A percentile compares a stretch with the other conserved stretches of the same genome.
These are phyloP conservation scores for Malthinus seriepunctatus DNA, from an alignment of 2,888 invertebrate species.

Conservation along the genomic window DNA sequence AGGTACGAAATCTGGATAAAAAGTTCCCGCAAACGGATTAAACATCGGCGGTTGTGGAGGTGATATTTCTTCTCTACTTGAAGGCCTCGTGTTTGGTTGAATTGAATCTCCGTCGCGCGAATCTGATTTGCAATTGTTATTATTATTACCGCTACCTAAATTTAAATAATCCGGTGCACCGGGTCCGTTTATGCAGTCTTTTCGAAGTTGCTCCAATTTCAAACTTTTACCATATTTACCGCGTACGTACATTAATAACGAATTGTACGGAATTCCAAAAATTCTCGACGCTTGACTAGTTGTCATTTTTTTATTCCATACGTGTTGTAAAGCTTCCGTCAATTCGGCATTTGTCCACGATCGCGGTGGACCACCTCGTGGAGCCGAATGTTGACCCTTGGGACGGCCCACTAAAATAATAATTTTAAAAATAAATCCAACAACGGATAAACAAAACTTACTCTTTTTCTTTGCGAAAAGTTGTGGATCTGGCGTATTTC, in stretches of 20 bases:
- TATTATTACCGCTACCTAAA: constrained; percentile 52
- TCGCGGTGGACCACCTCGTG: constrained; percentile 85
- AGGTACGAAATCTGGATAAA: constrained; percentile 80
- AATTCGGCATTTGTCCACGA: constrained; percentile 93
- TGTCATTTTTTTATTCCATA: constrained; percentile 96
- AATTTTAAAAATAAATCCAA: constrained; percentile 5
- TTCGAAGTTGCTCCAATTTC: constrained; percentile 83
- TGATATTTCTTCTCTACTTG: constrained; percentile 62
- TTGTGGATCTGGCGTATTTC: constrained; percentile 67
- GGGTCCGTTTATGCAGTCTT: constrained; percentile 84
- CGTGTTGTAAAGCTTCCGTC: constrained; percentile 87
- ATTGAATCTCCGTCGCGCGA: constrained; percentile 43
- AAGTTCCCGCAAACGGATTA: constrained; percentile 78
- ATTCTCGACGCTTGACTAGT: constrained; percentile 89
- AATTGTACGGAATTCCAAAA: constrained; percentile 93
- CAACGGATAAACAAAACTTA: constrained; percentile 56
- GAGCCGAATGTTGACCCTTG: constrained; percentile 90
- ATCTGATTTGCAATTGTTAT: constrained; percentile 60
- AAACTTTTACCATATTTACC: constrained; percentile 93
- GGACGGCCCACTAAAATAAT: constrained; percentile 72
- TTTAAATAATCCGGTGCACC: constrained; percentile 35
- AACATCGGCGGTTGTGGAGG: constrained; percentile 65
- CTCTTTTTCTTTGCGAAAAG: constrained; percentile 79
- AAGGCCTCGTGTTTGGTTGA: constrained; percentile 58
- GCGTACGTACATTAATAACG: constrained; percentile 87